phyloP scores from a whole-genome alignment of 2,113 vertebrate species.

The Psettodes erumei region DNA sequence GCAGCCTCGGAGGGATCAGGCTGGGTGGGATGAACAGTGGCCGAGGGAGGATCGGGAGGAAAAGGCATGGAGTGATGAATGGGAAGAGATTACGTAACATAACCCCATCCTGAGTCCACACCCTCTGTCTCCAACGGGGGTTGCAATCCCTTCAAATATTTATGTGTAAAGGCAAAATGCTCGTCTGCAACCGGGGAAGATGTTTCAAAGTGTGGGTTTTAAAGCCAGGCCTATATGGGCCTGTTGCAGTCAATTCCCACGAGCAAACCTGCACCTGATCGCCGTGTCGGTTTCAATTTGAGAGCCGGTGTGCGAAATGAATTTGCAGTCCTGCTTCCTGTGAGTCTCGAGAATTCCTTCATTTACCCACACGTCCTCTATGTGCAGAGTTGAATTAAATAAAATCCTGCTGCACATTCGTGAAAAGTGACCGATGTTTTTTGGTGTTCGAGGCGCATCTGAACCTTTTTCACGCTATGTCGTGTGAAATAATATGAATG shows the following conservation, averaged over 20 bases:
- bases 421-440: not conserved
- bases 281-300: not conserved
- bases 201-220: not conserved
- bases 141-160: constrained; percentile 57
- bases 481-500: not conserved
- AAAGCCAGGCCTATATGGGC: constrained; percentile 45
- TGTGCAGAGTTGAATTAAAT: not conserved
- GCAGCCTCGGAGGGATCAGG: constrained; percentile 23
- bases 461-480: constrained; percentile 13
- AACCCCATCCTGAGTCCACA: constrained; percentile 73
- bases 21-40: constrained; percentile 61
- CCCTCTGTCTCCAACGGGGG: constrained; percentile 50
- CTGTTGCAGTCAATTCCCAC: constrained; percentile 47
- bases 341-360: not conserved
- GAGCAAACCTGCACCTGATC: constrained; percentile 56
- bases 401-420: constrained; percentile 25
- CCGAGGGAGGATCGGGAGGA: constrained; percentile 49
- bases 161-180: constrained; percentile 13
- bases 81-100: constrained; percentile 69
- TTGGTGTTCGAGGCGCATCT: constrained; percentile 21
- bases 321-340: constrained; percentile 18
- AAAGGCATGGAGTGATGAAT: constrained; percentile 67
- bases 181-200: not conserved
- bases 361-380: not conserved
- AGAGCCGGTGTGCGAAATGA: not conserved